Evolutionary conservation across 2,888 invertebrate species (phyloP).

Genomic region (Dicyrtoma fusca): DNA sequence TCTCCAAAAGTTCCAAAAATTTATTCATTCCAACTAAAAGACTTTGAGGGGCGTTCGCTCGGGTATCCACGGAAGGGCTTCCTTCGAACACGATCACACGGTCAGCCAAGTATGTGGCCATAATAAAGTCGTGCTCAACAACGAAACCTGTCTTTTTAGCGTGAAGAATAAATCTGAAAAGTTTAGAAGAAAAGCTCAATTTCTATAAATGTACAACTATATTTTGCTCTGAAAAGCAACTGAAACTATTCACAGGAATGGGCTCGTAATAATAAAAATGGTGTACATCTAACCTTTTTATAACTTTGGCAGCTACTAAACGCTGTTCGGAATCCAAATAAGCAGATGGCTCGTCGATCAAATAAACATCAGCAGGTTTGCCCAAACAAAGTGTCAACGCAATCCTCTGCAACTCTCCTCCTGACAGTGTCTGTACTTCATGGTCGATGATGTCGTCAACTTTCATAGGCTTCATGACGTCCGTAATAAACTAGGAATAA

Average conservation of each 20-base stretch:
- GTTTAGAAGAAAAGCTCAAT: not conserved
- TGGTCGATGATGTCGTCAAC: slow-evolving; percentile 98
- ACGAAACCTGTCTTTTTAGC: slow-evolving; percentile 99
- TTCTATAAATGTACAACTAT: slow-evolving; percentile 5
- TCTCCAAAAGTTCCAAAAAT: slow-evolving; percentile 91
- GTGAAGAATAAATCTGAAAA: slow-evolving; percentile 86
- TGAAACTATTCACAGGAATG: too few relatives aligned
- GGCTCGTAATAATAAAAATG: too few relatives aligned
- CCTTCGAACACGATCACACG: slow-evolving; percentile 99
- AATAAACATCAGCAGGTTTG: slow-evolving; percentile 97
- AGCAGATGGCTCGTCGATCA: slow-evolving; percentile 98
- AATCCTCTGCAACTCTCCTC: slow-evolving; percentile 98
- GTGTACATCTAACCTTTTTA: slow-evolving; percentile 73
- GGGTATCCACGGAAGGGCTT: slow-evolving; percentile 82
- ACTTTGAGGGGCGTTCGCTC: slow-evolving; percentile 89
- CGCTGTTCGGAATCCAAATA: slow-evolving; percentile 99
- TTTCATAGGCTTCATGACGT: slow-evolving; percentile 97
- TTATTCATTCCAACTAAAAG: slow-evolving; percentile 97
- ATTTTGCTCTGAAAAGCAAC: not conserved
- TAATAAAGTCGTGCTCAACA: slow-evolving; percentile 99
- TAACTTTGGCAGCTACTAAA: slow-evolving; percentile 98
- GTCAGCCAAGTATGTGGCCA: slow-evolving; percentile 99
- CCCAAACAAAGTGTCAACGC: slow-evolving; percentile 95
- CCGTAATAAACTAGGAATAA: slow-evolving; percentile 81
- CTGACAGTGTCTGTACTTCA: slow-evolving; percentile 97